These are phyloP conservation scores for Calliscelio sp. DNA, from an alignment of 2,888 invertebrate species.

Conservation along the genomic window DNA sequence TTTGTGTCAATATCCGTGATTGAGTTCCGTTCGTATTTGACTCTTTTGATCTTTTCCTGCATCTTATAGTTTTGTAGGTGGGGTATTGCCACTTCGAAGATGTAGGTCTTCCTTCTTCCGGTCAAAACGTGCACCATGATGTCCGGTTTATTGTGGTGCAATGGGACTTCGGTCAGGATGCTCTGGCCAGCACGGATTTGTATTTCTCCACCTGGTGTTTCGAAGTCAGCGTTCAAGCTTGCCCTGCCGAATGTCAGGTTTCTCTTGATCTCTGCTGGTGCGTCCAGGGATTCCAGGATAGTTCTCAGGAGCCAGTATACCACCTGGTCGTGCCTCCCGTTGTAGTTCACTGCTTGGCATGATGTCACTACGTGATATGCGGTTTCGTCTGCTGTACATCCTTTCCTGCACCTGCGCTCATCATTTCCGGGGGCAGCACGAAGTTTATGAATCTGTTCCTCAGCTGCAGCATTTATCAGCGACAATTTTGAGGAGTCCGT, in stretches of 20 bases:
- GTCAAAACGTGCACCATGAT: background rate
- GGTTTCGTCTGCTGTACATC: conserved; percentile 18
- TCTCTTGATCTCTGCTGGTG: background rate
- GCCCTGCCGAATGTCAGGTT: conserved; percentile 9
- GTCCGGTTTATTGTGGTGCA: conserved; percentile 21
- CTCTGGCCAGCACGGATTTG: conserved; percentile 21
- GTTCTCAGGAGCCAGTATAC: conserved; percentile 9
- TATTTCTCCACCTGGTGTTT: background rate
- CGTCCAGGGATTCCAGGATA: conserved; percentile 2
- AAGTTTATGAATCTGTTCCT: conserved; percentile 28
- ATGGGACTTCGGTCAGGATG: conserved; percentile 16
- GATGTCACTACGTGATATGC: conserved; percentile 26
- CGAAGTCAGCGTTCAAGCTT: background rate
- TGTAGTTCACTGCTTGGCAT: conserved; percentile 8
- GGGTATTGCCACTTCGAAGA: conserved; percentile 6
- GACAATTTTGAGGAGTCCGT: conserved; percentile 1
- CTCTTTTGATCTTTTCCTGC: background rate
- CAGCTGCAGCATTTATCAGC: conserved; percentile 24
- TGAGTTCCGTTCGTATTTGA: background rate
- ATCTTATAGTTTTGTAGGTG: background rate
- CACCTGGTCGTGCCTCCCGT: conserved; percentile 16
- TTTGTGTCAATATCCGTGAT: background rate
- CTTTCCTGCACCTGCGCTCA: conserved; percentile 7
- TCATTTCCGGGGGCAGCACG: background rate
- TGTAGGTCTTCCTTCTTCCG: background rate